Conservation (phyloP, 1,140 invertebrate genomes). For the Drosophila subobscura region DNA sequence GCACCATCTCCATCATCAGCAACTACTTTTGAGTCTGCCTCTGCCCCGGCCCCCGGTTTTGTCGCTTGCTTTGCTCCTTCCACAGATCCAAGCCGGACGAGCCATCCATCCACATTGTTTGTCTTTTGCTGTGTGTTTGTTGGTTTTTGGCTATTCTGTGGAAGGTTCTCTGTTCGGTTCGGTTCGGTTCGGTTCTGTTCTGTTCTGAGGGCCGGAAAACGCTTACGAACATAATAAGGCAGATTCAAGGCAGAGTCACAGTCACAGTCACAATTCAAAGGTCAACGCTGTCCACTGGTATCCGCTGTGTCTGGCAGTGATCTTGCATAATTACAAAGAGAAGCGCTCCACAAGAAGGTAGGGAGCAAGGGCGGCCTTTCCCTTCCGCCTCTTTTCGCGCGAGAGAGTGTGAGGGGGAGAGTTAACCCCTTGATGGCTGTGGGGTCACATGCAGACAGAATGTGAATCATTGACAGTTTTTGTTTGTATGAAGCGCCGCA, state of each 20-base stretch:
- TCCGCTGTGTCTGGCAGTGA: slow-evolving; percentile 60
- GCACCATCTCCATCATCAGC: too few relatives aligned
- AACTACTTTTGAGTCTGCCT: too few relatives aligned
- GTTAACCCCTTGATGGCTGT: slow-evolving; percentile 71
- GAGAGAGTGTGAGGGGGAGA: slow-evolving; percentile 36
- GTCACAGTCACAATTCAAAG: slow-evolving; percentile 46
- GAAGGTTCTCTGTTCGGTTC: slow-evolving; percentile 22
- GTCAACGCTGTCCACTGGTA: slow-evolving; percentile 62
- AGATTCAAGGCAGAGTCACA: slow-evolving; percentile 16
- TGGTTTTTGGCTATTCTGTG: slow-evolving; percentile 20
- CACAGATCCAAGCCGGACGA: slow-evolving; percentile 71
- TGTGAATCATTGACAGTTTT: slow-evolving; percentile 80
- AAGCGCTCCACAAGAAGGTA: slow-evolving; percentile 34
- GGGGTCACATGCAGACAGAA: slow-evolving; percentile 61
- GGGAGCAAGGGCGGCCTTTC: slow-evolving; percentile 29
- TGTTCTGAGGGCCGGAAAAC: slow-evolving; percentile 61
- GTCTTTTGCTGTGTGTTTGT: slow-evolving; percentile 18
- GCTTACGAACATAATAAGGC: slow-evolving; percentile 70
- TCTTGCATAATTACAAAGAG: slow-evolving; percentile 77
- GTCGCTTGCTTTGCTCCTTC: neutral
- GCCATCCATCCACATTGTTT: slow-evolving; percentile 23
- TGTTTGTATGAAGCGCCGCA: slow-evolving; percentile 66
- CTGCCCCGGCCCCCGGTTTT: neutral
- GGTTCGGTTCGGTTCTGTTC: too few relatives aligned
- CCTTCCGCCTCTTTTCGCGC: slow-evolving; percentile 10